Base-by-base conservation (phyloP, 1,140 invertebrate genomes). In the Meloidogyne exigua region DNA sequence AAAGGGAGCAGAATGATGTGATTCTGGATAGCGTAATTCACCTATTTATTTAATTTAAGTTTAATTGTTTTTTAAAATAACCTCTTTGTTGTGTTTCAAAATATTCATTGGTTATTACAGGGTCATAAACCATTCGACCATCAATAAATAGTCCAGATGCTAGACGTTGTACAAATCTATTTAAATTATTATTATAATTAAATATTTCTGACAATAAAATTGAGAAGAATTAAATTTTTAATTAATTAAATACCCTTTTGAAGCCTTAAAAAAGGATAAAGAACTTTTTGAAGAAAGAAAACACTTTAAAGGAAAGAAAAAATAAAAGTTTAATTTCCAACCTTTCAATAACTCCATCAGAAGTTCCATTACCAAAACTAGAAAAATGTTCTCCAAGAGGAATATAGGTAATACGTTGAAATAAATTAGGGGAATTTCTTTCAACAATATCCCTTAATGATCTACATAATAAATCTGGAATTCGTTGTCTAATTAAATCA, bases 21-120 rank as follows among this genome's bases (percentile, higher is more conserved):
- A 68, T 75, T 82, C 69, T 11, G 79, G 78, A 65, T 87, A 86
- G 12, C 80, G 68, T 0, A 86, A 71, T 79, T 86, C 85, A 28
- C 85, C 85, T 85, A 25, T 7, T 77, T 75, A 11, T 25, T 5
- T 36, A 15, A 15, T n/a, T 36, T n/a, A n/a, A 15, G 44, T 65
- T 68, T 25, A 0, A 0, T 44, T 7, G 11, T 49, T 44, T 68
- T 21, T 25, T 15, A 10, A 28, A 69, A 9, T 12, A 25, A 85
- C 83, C 83, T 72, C 78, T 75, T 64, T 87, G 85, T 74, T 86
- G 85, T n/a, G 85, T 87, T 77, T 86, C 85, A 69, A 86, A 87
- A 68, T 79, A 86, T 32, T 86, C 82, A 23, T 68, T 74, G n/a
- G 86, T 86, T 21, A 86, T 76, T 69, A 83, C 67, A n/a, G 85